Base-by-base conservation (phyloP, 2,888 invertebrate genomes). In the Spodoptera picta region DNA sequence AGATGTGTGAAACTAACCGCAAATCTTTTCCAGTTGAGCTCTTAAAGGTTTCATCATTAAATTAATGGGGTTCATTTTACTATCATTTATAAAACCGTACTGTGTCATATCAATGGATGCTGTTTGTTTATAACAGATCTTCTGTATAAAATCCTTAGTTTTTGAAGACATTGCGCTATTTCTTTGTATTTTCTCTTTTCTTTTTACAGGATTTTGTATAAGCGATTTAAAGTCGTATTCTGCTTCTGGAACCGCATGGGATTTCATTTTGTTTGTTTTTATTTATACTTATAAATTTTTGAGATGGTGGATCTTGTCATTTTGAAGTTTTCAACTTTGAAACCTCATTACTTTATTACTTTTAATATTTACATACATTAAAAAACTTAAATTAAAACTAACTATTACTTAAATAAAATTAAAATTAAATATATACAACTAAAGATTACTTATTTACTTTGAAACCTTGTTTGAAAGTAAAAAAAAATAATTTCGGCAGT, bases 101-200 rank as follows among this genome's bases (percentile, higher is more conserved):
- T 76, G 80, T 0, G 89, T 91, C 91, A 91, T 91, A 59, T 91
- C 91, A 11, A 87, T 76, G 0, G 87, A 87, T 0, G 88, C 87
- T 0, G 85, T 73, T 54, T 82, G 74, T 58, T 75, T 87, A 58
- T 83, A 85, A 60, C 89, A 87, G 14, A 91, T 82, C 74, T 84
- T 90, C 64, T 87, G 83, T 5, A 91, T 80, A 12, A 91, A 89
- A 5, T 83, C 71, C 60, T 75, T 86, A 0, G 88, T 88, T 48
- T 82, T 80, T 0, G 73, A 43, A 0, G 88, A 80, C 87, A 90
- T 86, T 1, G 12, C 6, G 19, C 7, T 45, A 14, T 36, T 57
- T 51, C 36, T 48, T 24, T 7, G 5, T 0, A 10, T 31, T 12
- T 14, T 23, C 1, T 52, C 51, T 46, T 49, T 73, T 23, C 27